Evolutionary conservation across 92 coral and sea anemone genomes (phyloP).

Genomic region (Palythoa grandis): DNA sequence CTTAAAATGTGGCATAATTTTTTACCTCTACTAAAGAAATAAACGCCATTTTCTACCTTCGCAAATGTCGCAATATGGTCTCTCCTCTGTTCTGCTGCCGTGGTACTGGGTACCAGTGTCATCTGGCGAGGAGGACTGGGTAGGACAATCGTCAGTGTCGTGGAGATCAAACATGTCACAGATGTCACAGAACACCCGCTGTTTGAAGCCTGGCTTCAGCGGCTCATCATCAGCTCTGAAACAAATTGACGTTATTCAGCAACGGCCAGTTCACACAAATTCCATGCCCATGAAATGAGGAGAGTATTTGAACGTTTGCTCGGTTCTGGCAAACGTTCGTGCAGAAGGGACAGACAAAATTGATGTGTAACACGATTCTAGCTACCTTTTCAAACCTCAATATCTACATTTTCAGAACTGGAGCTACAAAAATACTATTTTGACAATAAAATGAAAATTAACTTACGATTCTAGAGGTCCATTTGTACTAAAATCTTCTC

Average conservation of each 20-base stretch:
- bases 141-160: slow-evolving; percentile 98
- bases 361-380: too few species aligned
- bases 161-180: slow-evolving; percentile 95
- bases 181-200: slow-evolving; percentile 95
- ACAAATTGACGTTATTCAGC: background rate
- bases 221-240: slow-evolving; percentile 93
- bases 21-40: background rate
- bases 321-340: too few species aligned
- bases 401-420: too few species aligned
- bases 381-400: too few species aligned
- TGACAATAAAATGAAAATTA: background rate
- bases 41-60: slow-evolving; percentile 65
- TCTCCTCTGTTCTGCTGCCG: slow-evolving; percentile 83
- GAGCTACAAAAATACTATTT: too few species aligned
- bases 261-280: too few species aligned
- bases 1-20: too few species aligned
- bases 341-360: too few species aligned
- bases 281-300: too few species aligned
- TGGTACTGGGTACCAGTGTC: slow-evolving; percentile 81
- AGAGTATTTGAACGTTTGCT: too few species aligned
- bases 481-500: slow-evolving; percentile 63
- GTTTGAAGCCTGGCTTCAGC: slow-evolving; percentile 70
- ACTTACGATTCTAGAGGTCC: slow-evolving; percentile 80
- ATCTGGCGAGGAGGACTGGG: slow-evolving; percentile 89
- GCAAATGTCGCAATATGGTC: slow-evolving; percentile 95